Conservation (phyloP, 2,797 vertebrate species). For the Cyprinella venusta region DNA sequence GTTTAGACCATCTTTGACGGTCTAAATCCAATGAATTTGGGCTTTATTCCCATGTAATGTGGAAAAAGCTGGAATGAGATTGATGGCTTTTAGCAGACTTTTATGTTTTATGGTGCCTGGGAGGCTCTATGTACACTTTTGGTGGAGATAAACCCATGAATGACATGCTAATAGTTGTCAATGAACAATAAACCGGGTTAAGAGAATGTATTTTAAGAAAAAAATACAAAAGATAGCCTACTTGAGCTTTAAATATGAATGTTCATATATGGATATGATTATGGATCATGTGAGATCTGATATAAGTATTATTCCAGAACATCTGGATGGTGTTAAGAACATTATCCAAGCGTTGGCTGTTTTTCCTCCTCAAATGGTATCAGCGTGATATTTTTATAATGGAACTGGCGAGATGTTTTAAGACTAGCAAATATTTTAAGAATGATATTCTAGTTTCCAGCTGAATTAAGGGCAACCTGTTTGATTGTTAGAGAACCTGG, state of each 20-base stretch:
- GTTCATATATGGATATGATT: neutral
- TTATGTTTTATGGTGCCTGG: neutral
- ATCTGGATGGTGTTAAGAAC: neutral
- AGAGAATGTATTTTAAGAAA: neutral
- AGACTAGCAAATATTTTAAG: neutral
- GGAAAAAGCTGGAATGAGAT: neutral
- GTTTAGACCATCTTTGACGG: neutral
- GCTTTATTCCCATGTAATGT: neutral
- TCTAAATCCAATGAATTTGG: neutral
- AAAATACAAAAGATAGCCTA: neutral
- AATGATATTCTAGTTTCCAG: neutral
- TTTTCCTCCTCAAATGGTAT: neutral
- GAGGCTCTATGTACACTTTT: neutral
- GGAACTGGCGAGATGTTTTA: neutral
- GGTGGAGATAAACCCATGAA: neutral
- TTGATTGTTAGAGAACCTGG: neutral
- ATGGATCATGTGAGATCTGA: neutral
- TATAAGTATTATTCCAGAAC: neutral
- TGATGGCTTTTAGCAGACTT: neutral
- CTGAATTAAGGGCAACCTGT: neutral
- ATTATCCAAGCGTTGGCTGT: neutral
- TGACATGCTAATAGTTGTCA: neutral
- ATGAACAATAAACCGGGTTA: neutral
- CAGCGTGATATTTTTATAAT: neutral
- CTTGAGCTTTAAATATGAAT: neutral